A percentile compares a stretch with the other conserved stretches of the same genome.
Evolutionary conservation across 2,888 invertebrate species (phyloP).

Genomic region (Philonicus albiceps): DNA sequence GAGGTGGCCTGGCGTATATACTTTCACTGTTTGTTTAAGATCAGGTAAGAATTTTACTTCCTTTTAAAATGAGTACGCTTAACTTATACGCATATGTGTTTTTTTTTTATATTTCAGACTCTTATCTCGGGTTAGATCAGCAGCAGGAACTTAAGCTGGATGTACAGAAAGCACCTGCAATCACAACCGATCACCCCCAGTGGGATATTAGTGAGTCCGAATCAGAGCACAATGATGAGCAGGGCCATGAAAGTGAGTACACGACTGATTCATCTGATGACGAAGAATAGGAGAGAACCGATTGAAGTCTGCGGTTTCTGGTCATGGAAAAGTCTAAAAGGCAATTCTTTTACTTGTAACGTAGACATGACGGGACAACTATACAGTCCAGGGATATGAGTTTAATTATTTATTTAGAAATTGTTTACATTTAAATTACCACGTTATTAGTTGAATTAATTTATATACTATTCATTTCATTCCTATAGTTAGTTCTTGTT

Average conservation of each 20-base stretch:
- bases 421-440: background rate
- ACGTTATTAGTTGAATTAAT: slow-evolving; percentile 14
- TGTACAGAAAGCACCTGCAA: slow-evolving; percentile 93
- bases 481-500: slow-evolving; percentile 3
- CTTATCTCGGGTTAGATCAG: slow-evolving; percentile 96
- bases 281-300: slow-evolving; percentile 62
- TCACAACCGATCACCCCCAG: slow-evolving; percentile 93
- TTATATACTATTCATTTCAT: slow-evolving; percentile 7
- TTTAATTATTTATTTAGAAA: slow-evolving; percentile 24
- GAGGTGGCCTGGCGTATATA: slow-evolving; percentile 89
- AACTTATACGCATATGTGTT: too few relatives aligned
- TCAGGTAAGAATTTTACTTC: slow-evolving; percentile 67
- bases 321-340: background rate
- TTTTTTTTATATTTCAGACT: slow-evolving; percentile 74
- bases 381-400: background rate
- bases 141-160: slow-evolving; percentile 95
- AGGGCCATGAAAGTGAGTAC: slow-evolving; percentile 72
- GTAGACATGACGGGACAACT: background rate
- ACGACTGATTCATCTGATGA: slow-evolving; percentile 73
- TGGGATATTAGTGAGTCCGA: slow-evolving; percentile 97
- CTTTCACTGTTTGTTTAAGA: slow-evolving; percentile 89
- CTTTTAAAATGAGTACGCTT: too few relatives aligned
- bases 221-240: slow-evolving; percentile 71
- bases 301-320: background rate
- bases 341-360: background rate